Conservation (phyloP, 1,140 invertebrate genomes). For the Drosophila willistoni region DNA sequence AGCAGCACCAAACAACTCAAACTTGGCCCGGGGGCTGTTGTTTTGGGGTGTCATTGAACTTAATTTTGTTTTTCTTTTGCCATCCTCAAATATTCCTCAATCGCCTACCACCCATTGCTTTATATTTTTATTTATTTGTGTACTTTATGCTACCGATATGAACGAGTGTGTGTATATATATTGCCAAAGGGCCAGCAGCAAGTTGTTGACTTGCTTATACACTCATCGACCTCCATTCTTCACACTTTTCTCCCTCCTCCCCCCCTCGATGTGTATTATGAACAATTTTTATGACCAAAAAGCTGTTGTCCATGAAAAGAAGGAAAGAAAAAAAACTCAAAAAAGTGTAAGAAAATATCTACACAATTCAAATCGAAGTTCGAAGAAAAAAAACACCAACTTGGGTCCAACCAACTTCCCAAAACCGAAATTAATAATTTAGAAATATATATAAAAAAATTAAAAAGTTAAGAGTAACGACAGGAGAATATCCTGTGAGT, state of each 20-base stretch:
- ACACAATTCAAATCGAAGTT: conserved; percentile 9
- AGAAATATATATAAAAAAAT: neutral
- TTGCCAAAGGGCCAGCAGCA: conserved; percentile 35
- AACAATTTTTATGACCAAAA: conserved; percentile 12
- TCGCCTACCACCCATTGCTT: conserved; percentile 22
- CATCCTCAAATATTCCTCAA: neutral
- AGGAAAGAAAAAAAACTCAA: neutral
- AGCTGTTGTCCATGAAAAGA: neutral
- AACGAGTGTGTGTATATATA: conserved; percentile 17
- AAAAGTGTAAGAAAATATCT: neutral
- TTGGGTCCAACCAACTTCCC: neutral
- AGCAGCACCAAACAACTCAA: conserved; percentile 29
- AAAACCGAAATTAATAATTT: conserved; percentile 1
- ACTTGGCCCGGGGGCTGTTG: conserved; percentile 60
- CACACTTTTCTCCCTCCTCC: neutral
- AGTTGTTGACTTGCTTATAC: conserved; percentile 62
- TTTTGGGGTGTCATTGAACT: conserved; percentile 78
- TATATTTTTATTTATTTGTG: conserved; percentile 76
- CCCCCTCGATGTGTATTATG: neutral
- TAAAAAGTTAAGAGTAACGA: neutral
- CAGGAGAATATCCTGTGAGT: neutral
- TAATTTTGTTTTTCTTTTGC: conserved; percentile 67
- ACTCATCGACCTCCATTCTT: neutral
- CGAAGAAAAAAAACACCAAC: neutral
- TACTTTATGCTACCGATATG: conserved; percentile 72